Evolutionary conservation across 2,888 invertebrate genomes (phyloP).

Genomic region (Tetragonisca angustula): DNA sequence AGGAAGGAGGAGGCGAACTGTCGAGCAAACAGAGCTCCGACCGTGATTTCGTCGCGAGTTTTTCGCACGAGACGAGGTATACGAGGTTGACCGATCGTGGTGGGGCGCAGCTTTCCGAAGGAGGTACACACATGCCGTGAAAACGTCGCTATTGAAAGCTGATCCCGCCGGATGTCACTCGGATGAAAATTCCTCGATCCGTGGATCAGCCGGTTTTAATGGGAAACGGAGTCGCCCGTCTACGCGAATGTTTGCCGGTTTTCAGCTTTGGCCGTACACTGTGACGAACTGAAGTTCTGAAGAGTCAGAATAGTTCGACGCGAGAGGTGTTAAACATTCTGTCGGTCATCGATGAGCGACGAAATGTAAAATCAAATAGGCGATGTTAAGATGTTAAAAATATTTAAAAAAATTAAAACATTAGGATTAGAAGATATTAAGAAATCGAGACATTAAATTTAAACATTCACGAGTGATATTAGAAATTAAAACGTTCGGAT

Average conservation of each 20-base stretch:
- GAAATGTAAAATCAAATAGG: too few species aligned
- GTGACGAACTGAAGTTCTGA: too few species aligned
- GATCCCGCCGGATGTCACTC: neutral
- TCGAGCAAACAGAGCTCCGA: neutral
- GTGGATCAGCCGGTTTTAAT: neutral
- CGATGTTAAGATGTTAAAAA: too few species aligned
- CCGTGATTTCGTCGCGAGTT: neutral
- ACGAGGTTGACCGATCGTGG: neutral
- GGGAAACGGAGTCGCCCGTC: neutral
- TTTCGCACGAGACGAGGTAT: neutral
- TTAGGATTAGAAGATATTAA: too few species aligned
- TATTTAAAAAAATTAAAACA: too few species aligned
- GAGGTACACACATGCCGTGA: neutral
- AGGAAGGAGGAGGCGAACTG: neutral
- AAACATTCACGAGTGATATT: too few species aligned
- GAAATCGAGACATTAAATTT: too few species aligned
- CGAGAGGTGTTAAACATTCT: too few species aligned
- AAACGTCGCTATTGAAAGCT: slow-evolving; percentile 2
- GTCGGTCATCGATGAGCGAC: too few species aligned
- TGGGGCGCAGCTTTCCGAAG: neutral
- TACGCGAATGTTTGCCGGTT: neutral
- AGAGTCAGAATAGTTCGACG: too few species aligned
- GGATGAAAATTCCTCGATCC: slow-evolving; percentile 1
- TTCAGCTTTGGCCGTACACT: neutral
- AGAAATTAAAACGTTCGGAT: too few species aligned